phyloP scores from a whole-genome alignment of 2,113 vertebrate species.

The Notarius quadriscutis region DNA sequence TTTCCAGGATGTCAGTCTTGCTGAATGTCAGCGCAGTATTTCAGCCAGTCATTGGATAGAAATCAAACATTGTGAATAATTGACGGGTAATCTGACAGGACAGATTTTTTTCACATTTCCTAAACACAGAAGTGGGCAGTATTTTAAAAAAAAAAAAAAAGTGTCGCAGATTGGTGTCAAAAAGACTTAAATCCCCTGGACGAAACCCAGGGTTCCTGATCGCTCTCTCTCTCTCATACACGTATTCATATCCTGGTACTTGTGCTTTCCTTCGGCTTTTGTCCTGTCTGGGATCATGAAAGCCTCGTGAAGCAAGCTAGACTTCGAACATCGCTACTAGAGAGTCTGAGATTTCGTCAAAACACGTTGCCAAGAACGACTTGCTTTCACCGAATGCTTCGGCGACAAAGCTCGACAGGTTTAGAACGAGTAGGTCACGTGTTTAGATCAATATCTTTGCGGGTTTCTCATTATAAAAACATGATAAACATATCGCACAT shows the following conservation, averaged over 20 bases:
- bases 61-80: not conserved
- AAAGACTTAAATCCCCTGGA: not conserved
- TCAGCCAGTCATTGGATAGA: not conserved
- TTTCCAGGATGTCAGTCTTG: not conserved
- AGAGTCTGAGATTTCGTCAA: too few species aligned
- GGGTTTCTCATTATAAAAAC: too few species aligned
- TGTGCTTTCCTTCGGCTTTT: not conserved
- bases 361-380: too few species aligned
- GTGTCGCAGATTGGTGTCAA: not conserved
- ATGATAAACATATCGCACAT: too few species aligned
- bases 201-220: not conserved
- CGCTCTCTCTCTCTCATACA: not conserved
- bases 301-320: too few species aligned
- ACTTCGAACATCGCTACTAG: too few species aligned
- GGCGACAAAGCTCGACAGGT: too few species aligned
- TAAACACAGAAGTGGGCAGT: not conserved
- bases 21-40: constrained; percentile 2
- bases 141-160: not conserved
- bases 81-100: not conserved
- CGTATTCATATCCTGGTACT: not conserved
- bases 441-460: too few species aligned
- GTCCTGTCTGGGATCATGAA: not conserved
- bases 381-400: too few species aligned
- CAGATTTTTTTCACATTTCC: not conserved
- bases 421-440: too few species aligned